Evolutionary conservation across 2,113 vertebrate species (phyloP).

Genomic region (Mesembrinibis cayennensis): DNA sequence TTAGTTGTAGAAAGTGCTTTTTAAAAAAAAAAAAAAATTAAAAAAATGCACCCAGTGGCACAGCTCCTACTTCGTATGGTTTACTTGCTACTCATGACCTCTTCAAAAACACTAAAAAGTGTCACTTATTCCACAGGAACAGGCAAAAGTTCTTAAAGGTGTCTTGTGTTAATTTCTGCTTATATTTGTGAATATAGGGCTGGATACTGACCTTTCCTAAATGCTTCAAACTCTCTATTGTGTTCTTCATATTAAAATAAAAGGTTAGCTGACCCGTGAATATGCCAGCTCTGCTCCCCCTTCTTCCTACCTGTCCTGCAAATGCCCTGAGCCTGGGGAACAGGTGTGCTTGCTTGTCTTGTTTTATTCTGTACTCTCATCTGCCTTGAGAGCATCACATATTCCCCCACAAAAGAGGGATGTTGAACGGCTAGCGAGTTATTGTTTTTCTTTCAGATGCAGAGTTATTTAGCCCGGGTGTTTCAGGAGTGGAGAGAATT

Average conservation of each 20-base stretch:
- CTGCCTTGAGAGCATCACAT: neutral
- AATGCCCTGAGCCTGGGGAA: neutral
- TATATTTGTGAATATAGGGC: neutral
- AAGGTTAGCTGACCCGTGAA: neutral
- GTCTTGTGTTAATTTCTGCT: neutral
- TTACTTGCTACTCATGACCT: neutral
- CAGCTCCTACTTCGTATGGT: neutral
- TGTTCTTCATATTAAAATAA: neutral
- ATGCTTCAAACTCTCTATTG: neutral
- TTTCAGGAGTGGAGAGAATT: neutral
- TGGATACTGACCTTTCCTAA: neutral
- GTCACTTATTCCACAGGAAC: neutral
- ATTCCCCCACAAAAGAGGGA: neutral
- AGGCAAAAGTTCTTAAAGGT: neutral
- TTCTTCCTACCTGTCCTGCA: neutral
- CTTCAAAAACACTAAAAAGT: neutral
- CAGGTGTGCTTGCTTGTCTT: neutral
- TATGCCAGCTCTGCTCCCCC: neutral
- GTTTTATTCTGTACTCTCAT: neutral
- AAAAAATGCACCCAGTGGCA: too few relatives aligned
- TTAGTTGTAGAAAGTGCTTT: neutral
- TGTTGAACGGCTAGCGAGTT: neutral
- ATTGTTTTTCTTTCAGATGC: neutral
- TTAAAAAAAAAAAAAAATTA: too few relatives aligned
- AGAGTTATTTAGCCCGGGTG: neutral